Base-by-base conservation (phyloP, 2,797 vertebrate genomes). In the Pteropus rufus region DNA sequence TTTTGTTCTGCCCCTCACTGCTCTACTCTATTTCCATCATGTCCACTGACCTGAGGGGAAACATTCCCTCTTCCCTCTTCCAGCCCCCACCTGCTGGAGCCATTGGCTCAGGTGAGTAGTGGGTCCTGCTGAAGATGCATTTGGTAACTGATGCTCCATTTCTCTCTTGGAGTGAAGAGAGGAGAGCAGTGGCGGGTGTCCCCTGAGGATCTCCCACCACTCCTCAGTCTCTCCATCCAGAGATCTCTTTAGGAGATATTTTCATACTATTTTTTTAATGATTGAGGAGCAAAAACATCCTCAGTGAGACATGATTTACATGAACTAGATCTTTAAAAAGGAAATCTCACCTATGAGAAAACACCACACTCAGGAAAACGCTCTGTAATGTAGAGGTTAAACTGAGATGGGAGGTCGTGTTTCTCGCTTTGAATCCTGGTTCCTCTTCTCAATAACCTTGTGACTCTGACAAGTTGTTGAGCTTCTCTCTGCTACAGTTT, bases 181-280 rank as follows among this genome's bases (percentile, higher is more conserved):
- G 36, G 10, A 52, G 12, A 64, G 24, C 11, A 3, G 10, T 26
- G n/a, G 70, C 21, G 1, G 49, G 34, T 44, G 19, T 39, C 16
- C 31, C 26, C 2, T 0, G 1, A 36, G 65, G 34, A 21, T 11
- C 56, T 44, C 31, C 56, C 2, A 7, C 15, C 0, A 0, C 5
- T 67, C 15, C 12, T 41, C n/a, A 10, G 16, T 39, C 65, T 91
- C 31, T 29, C 64, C 23, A 21, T 49, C 56, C 80, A 12, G 41
- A 34, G 72, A 77, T 2, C 41, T 65, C 80, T 62, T n/a, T 26
- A 41, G 81, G 64, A 58, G 23, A n/a, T 49, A 64, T 52, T 64
- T 91, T 46, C 24, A 19, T 8, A 9, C 36, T 10, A 16, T 39
- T 26, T 76, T 76, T 65, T 77, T 44, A 67, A 34, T 81, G 39